Percentiles rank a stretch among this genome's conserved stretches.
Evolutionary conservation across 92 coral and sea anemone species (phyloP).

Genomic region (Phenganax subtilis): DNA sequence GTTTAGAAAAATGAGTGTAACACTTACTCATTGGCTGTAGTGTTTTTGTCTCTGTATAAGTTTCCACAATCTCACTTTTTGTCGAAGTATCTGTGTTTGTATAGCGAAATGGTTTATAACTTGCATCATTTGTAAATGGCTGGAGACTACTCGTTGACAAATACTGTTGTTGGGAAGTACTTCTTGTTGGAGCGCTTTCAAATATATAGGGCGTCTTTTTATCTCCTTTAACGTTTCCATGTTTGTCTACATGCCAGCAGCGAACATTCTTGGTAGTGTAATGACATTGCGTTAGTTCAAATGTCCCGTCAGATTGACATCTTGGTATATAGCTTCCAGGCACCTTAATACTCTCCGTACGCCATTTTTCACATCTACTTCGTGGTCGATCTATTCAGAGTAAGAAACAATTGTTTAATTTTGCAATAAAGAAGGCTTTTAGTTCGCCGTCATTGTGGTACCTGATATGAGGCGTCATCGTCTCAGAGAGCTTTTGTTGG

Average conservation of each 20-base stretch:
- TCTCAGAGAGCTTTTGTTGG: no score
- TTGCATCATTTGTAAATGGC: neutral
- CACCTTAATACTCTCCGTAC: constrained; percentile 16
- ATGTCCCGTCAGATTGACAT: constrained; percentile 72
- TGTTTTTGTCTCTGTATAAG: neutral
- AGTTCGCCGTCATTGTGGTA: no score
- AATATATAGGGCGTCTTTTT: neutral
- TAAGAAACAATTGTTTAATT: neutral
- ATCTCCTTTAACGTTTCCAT: constrained; percentile 41
- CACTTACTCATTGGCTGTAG: neutral
- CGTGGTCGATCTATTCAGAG: neutral
- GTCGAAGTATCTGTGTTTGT: neutral
- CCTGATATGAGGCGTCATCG: no score
- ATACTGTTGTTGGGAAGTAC: neutral
- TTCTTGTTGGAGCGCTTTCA: neutral
- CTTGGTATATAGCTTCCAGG: constrained; percentile 47
- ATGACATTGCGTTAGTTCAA: constrained; percentile 56
- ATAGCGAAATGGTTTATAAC: neutral
- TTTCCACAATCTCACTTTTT: neutral
- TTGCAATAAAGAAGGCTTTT: neutral
- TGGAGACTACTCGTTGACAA: neutral
- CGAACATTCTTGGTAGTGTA: neutral
- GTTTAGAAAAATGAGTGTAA: no score
- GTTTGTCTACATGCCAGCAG: constrained; percentile 83
- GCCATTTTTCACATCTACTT: constrained; percentile 44